phyloP scores from a whole-genome alignment of 2,888 invertebrate species.

The Coenonympha arcania region DNA sequence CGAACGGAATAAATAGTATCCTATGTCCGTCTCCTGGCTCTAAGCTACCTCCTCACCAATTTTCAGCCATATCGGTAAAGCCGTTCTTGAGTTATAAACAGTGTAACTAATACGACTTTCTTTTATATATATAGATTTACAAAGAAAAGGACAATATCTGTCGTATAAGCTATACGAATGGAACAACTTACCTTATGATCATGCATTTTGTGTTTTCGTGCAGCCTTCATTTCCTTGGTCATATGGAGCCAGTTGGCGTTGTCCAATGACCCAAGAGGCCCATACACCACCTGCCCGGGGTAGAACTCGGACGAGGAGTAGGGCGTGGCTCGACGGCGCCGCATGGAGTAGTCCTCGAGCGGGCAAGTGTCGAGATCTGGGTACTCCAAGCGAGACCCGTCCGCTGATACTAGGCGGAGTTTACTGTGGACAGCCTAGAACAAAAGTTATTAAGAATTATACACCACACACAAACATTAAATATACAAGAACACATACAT shows the following conservation, averaged over 20 bases:
- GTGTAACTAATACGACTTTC: no score
- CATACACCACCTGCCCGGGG: conserved; percentile 77
- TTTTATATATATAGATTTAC: no score
- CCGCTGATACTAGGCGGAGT: conserved; percentile 77
- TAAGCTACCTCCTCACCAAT: no score
- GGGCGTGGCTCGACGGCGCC: conserved; percentile 72
- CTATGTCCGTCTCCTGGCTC: no score
- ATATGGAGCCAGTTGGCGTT: conserved; percentile 86
- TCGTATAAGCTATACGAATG: no score
- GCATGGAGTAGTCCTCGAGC: conserved; percentile 81
- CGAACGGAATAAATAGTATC: no score
- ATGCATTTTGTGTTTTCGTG: conserved; percentile 74
- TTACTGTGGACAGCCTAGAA: conserved; percentile 76
- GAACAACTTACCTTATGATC: conserved; percentile 68
- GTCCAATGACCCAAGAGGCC: conserved; percentile 81
- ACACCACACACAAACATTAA: not conserved
- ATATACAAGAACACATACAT: no score
- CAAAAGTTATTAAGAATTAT: not conserved
- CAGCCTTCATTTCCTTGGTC: conserved; percentile 81
- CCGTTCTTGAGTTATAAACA: no score
- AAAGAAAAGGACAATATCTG: no score
- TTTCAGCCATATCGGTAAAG: no score
- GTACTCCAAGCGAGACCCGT: conserved; percentile 78
- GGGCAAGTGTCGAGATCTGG: conserved; percentile 80
- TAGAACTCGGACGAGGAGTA: conserved; percentile 68